A percentile compares a stretch with the other conserved stretches of the same genome.
Evolutionary conservation across 2,113 vertebrate genomes (phyloP).

Genomic region (Oreotragus oreotragus): DNA sequence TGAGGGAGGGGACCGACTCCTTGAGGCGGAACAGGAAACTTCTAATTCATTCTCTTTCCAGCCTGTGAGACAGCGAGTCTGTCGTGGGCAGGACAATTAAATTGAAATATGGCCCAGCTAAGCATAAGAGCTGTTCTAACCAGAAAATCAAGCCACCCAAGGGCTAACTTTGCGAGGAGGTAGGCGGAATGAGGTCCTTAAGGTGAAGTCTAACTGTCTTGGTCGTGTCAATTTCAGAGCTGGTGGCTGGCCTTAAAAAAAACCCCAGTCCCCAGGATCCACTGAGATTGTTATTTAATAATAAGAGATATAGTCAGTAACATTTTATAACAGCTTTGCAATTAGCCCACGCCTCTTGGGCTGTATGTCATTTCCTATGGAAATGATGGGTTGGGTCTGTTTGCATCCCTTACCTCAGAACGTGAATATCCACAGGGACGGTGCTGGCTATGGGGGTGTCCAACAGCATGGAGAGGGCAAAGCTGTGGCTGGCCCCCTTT

Average conservation of each 20-base stretch:
- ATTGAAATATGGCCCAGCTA: constrained; percentile 4
- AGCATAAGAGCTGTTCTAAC: neutral
- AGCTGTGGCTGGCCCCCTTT: neutral
- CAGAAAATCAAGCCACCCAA: neutral
- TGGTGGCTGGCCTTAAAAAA: neutral
- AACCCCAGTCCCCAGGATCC: neutral
- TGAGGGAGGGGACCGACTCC: neutral
- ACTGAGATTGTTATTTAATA: neutral
- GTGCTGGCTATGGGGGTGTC: neutral
- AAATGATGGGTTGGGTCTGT: neutral
- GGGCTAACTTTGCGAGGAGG: neutral
- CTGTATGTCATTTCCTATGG: neutral
- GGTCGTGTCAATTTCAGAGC: neutral
- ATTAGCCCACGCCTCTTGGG: neutral
- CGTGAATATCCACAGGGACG: neutral
- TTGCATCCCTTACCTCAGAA: neutral
- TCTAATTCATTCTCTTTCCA: constrained; percentile 1
- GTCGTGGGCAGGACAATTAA: neutral
- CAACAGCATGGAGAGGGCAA: neutral
- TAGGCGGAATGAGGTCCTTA: neutral
- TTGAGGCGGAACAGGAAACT: neutral
- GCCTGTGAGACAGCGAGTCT: neutral
- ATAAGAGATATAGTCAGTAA: neutral
- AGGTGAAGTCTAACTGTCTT: neutral
- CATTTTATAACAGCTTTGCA: neutral